A percentile compares a stretch with the other conserved stretches of the same genome.
Evolutionary conservation across 2,113 vertebrate genomes (phyloP).

Genomic region (Pterophyllum scalare): DNA sequence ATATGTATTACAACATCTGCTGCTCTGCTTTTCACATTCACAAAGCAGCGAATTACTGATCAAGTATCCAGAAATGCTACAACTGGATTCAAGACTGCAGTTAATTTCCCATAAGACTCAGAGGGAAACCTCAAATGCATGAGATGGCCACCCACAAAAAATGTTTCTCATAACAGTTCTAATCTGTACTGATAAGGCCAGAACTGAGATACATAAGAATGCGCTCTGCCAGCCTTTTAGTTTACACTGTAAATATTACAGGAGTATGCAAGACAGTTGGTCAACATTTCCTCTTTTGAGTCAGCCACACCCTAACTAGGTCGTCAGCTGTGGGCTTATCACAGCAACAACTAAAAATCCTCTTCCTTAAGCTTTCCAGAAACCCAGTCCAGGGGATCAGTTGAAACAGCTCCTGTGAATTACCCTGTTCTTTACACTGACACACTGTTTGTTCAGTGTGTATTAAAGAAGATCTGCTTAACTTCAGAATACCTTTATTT

Average conservation of each 20-base stretch:
- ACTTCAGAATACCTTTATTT: not conserved
- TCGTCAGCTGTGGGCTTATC: slow-evolving; percentile 11
- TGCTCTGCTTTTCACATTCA: not conserved
- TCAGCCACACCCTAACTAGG: slow-evolving; percentile 38
- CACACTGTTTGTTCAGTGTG: not conserved
- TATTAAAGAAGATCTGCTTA: not conserved
- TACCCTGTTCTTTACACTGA: not conserved
- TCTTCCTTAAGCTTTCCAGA: slow-evolving; percentile 3
- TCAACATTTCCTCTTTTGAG: slow-evolving; percentile 62
- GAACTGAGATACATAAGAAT: slow-evolving; percentile 80
- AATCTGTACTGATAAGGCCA: slow-evolving; percentile 74
- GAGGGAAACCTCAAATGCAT: slow-evolving; percentile 51
- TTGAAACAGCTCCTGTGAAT: slow-evolving; percentile 12
- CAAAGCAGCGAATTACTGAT: not conserved
- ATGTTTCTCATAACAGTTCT: slow-evolving; percentile 75
- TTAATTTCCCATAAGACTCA: slow-evolving; percentile 40
- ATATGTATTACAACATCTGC: not conserved
- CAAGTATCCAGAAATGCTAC: not conserved
- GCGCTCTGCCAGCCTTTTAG: slow-evolving; percentile 64
- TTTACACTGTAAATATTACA: slow-evolving; percentile 73
- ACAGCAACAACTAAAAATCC: slow-evolving; percentile 6
- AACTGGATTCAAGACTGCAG: slow-evolving; percentile 26
- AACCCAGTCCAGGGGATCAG: slow-evolving; percentile 17
- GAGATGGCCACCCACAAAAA: slow-evolving; percentile 77
- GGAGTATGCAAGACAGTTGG: slow-evolving; percentile 49